Percentiles rank a stretch among this genome's conserved stretches.
Evolutionary conservation across 35 echinoderm and acorn worm genomes (phyloP).

Genomic region (Holothuria glaberrima): DNA sequence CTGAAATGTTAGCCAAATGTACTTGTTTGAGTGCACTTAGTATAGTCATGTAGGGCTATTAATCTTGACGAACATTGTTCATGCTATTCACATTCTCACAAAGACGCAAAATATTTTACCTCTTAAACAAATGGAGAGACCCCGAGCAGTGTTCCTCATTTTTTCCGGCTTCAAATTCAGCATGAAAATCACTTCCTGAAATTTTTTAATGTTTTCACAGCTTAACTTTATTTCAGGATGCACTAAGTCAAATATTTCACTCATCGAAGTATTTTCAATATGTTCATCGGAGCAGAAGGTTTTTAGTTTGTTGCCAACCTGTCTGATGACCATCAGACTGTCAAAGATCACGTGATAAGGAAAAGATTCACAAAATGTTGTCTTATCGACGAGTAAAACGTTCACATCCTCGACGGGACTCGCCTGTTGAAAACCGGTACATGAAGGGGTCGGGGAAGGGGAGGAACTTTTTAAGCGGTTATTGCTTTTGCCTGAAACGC

Average conservation of each 20-base stretch:
- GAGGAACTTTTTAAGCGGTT: not conserved
- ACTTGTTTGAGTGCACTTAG: too few species aligned
- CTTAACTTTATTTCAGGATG: constrained; percentile 79
- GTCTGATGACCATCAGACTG: constrained; percentile 63
- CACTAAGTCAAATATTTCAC: constrained; percentile 64
- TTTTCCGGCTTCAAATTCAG: constrained; percentile 57
- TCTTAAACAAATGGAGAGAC: constrained; percentile 70
- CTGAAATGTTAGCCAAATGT: too few species aligned
- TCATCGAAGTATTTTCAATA: constrained; percentile 52
- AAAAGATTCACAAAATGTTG: constrained; percentile 80
- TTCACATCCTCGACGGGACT: not conserved
- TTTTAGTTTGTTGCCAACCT: constrained; percentile 69
- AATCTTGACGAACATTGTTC: too few species aligned
- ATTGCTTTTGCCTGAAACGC: not conserved
- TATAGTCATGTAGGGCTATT: too few species aligned
- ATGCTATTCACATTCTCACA: too few species aligned
- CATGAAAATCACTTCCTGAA: constrained; percentile 83
- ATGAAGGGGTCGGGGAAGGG: not conserved
- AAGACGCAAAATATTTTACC: constrained; percentile 26
- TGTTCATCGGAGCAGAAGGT: constrained; percentile 64
- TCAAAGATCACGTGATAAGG: constrained; percentile 92
- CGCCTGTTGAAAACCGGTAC: too few species aligned
- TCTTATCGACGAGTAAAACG: constrained; percentile 61
- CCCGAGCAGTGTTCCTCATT: constrained; percentile 25
- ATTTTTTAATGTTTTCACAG: constrained; percentile 67